Evolutionary conservation across 2,797 vertebrate genomes (phyloP), one percentile per base, ranked within the genome.

Genomic region (Tapera naevia): DNA sequence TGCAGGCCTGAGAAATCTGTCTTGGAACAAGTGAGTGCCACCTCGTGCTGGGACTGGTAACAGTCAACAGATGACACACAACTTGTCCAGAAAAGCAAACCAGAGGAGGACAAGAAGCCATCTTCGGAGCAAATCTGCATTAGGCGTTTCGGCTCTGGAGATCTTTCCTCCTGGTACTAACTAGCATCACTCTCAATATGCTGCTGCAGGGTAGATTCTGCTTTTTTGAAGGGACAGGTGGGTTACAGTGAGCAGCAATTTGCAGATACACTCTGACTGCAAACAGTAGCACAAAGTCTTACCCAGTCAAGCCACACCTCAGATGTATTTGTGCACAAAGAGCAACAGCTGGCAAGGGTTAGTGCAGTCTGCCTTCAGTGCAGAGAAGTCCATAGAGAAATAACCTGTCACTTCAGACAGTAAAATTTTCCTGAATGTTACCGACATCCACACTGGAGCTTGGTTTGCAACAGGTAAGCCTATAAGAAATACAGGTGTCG

Each of bases 281-380:
- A 45, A 16, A 14, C 4, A 30, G 33, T 4, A 1, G 69, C 65
- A 35, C 9, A 0, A 3, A 30, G n/a, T 11, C 65, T 37, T 11
- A 32, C 45, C 45, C 19, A 19, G 19, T 32, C 48, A 28, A 23
- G 54, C 3, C 39, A 24, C 45, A 10, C 16, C 60, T 61, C 27
- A 6, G 66, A 2, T 1, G 27, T 17, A 58, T 43, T 53, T 0
- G 0, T 1, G n/a, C 57, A 18, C 5, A 0, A 21, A 12, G 3
- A 33, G 28, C 57, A n/a, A 27, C 27, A n/a, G 39, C n/a, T 33
- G 73, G 24, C 64, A 53, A 27, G n/a, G 8, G 22, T 10, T 73
- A 57, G 28, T 45, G n/a, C n/a, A n/a, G n/a, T 45, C 75, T 33
- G 51, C 41, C 85, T 62, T 28, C 48, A 35, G 74, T 33, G 46